Percentiles rank a stretch among this genome's conserved stretches.
These are phyloP conservation scores for Brienomyrus brachyistius DNA, from an alignment of 2,113 vertebrate species.

Conservation along the genomic window DNA sequence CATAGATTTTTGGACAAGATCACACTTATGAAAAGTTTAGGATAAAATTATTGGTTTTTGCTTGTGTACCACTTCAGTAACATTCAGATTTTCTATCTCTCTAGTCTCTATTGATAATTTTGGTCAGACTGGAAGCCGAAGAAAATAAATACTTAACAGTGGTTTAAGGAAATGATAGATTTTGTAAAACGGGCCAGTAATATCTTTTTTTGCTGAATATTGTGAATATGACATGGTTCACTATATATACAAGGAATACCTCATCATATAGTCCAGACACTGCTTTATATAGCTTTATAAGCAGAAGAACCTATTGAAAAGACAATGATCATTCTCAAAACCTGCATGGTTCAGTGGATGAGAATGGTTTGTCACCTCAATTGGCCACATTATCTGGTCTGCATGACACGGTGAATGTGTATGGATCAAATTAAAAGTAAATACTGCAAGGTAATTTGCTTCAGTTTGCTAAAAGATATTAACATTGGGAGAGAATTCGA, in stretches of 20 bases:
- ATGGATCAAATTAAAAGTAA: not conserved
- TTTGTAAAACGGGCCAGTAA: not conserved
- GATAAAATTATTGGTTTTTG: not conserved
- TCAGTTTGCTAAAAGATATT: not conserved
- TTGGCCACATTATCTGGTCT: not conserved
- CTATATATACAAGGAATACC: not conserved
- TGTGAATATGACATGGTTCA: not conserved
- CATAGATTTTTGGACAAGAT: no score
- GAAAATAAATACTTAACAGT: not conserved
- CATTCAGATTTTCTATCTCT: not conserved
- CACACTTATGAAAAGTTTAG: not conserved
- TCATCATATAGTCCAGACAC: not conserved
- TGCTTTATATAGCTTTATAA: not conserved
- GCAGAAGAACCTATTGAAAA: not conserved
- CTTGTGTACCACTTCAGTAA: not conserved
- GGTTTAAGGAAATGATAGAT: not conserved
- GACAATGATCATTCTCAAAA: not conserved
- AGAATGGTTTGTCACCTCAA: not conserved
- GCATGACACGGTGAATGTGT: not conserved
- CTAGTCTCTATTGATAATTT: not conserved
- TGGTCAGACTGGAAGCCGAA: not conserved
- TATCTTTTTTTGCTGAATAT: not conserved
- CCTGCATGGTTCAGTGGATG: not conserved
- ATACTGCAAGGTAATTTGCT: not conserved
- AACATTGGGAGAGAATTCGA: constrained; percentile 18